A percentile compares a stretch with the other conserved stretches of the same genome.
phyloP scores from a whole-genome alignment of 1,140 invertebrate species.

The Drosophila arawakana region DNA sequence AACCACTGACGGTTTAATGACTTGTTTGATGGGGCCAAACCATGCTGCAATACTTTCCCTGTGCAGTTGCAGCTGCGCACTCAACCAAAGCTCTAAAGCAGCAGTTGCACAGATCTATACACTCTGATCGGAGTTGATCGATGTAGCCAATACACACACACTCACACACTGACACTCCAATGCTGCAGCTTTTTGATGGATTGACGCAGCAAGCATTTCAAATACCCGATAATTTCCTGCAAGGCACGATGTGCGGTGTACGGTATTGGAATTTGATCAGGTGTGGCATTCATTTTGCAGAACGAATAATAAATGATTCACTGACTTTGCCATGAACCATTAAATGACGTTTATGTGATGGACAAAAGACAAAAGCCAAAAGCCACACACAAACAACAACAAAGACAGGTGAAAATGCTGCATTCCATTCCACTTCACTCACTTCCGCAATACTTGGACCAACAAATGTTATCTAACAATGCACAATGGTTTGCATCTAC shows the following conservation, averaged over 20 bases:
- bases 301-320: conserved; percentile 21
- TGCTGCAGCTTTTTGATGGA: conserved; percentile 42
- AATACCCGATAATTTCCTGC: conserved; percentile 45
- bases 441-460: neutral
- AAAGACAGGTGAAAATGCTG: conserved; percentile 9
- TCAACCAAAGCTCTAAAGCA: conserved; percentile 50
- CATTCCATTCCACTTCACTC: conserved; percentile 8
- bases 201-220: conserved; percentile 27
- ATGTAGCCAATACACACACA: conserved; percentile 16
- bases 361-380: neutral
- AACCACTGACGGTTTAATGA: conserved; percentile 48
- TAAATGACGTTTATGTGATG: conserved; percentile 5
- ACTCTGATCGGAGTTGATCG: conserved; percentile 11
- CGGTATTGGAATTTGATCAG: conserved; percentile 42
- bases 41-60: conserved; percentile 64
- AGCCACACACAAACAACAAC: no score
- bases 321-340: neutral
- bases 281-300: conserved; percentile 40
- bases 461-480: conserved; percentile 1
- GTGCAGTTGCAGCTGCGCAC: conserved; percentile 48
- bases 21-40: conserved; percentile 33
- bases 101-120: neutral
- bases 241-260: conserved; percentile 10
- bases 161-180: neutral
- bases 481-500: neutral